A percentile compares a stretch with the other conserved stretches of the same genome.
phyloP scores from a whole-genome alignment of 2,797 vertebrate species.

The Pristis pectinata region DNA sequence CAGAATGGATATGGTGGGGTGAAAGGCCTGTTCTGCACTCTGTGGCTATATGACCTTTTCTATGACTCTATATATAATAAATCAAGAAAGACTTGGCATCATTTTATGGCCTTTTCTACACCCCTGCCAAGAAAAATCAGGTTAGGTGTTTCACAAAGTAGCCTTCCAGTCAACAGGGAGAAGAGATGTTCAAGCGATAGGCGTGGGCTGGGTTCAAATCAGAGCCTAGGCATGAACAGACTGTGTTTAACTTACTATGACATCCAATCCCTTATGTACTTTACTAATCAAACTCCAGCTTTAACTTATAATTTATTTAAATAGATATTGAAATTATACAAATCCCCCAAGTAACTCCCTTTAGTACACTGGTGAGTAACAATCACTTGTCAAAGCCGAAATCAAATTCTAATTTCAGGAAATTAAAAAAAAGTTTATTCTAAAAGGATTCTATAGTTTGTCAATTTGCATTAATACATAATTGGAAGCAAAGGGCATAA shows the following conservation, averaged over 20 bases:
- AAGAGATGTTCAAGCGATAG: not conserved
- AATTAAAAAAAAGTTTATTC: not conserved
- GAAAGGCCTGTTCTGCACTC: too few species aligned
- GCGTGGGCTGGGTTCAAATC: not conserved
- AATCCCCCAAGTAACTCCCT: not conserved
- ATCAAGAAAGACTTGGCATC: not conserved
- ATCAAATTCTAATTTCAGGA: slow-evolving; percentile 17
- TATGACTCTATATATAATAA: too few species aligned
- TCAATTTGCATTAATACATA: not conserved
- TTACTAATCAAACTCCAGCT: not conserved
- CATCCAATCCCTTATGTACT: not conserved
- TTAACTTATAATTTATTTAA: slow-evolving; percentile 1
- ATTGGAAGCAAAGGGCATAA: not conserved
- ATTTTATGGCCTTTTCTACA: not conserved
- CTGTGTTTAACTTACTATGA: not conserved
- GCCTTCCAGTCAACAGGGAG: not conserved
- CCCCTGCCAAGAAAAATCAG: too few species aligned
- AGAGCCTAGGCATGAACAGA: not conserved
- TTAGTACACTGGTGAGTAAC: not conserved
- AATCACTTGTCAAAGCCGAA: not conserved
- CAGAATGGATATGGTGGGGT: too few species aligned
- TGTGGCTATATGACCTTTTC: too few species aligned
- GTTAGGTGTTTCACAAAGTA: too few species aligned
- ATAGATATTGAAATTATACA: slow-evolving; percentile 24
- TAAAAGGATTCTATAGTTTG: not conserved